phyloP scores from a whole-genome alignment of 2,113 vertebrate species.

The Nesogale talazaci region DNA sequence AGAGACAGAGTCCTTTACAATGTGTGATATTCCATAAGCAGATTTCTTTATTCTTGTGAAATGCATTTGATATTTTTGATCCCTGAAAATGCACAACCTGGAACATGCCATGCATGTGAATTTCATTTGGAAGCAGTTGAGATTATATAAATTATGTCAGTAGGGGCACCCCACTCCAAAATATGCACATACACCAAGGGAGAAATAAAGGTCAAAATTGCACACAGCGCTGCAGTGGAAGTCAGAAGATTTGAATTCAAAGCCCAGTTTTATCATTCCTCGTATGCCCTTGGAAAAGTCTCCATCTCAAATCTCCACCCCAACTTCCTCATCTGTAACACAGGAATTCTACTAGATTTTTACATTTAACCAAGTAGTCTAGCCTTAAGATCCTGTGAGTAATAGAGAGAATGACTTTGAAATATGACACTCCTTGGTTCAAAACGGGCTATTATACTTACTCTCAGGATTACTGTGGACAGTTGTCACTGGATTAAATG shows the following conservation, averaged over 20 bases:
- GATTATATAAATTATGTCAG: constrained; percentile 12
- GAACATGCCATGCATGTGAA: not conserved
- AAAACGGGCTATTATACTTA: constrained; percentile 20
- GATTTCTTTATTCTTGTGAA: constrained; percentile 48
- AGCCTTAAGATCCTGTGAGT: constrained; percentile 33
- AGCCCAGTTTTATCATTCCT: not conserved
- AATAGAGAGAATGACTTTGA: constrained; percentile 26
- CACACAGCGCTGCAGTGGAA: not conserved
- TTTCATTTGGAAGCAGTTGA: constrained; percentile 52
- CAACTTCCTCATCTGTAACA: constrained; percentile 33
- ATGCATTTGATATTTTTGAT: constrained; percentile 38
- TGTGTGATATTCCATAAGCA: constrained; percentile 38
- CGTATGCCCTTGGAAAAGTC: not conserved
- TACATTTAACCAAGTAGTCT: not conserved
- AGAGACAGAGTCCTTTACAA: constrained; percentile 11
- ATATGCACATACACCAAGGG: too few relatives aligned
- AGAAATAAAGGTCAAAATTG: not conserved
- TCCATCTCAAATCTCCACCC: not conserved
- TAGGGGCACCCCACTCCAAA: not conserved
- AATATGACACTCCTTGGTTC: constrained; percentile 26
- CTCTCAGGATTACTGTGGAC: constrained; percentile 36
- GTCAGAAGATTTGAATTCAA: not conserved
- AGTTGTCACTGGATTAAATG: not conserved
- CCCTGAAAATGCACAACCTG: constrained; percentile 31
- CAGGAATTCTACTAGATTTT: not conserved